Evolutionary conservation across 2,113 vertebrate species (phyloP).

Genomic region (Cavia porcellus): DNA sequence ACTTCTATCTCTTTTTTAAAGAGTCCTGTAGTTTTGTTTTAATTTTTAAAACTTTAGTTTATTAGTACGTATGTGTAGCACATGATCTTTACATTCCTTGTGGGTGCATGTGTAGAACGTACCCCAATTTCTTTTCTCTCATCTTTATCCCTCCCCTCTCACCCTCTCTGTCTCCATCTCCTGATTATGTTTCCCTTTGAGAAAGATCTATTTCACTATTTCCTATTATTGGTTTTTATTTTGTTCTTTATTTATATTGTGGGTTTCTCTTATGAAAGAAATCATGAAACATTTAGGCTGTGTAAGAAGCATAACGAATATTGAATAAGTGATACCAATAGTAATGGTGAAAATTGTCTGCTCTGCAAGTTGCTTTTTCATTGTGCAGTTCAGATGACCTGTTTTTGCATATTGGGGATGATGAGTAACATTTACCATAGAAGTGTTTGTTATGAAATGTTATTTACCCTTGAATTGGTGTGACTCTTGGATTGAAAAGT

Average conservation of each 20-base stretch:
- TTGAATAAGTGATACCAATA: not conserved
- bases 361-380: constrained; percentile 35
- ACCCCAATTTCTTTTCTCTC: not conserved
- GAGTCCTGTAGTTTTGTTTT: not conserved
- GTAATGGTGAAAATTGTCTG: not conserved
- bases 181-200: not conserved
- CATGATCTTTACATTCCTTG: not conserved
- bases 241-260: not conserved
- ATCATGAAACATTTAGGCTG: not conserved
- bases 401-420: not conserved
- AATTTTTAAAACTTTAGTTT: not conserved
- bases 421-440: not conserved
- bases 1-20: not conserved
- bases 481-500: not conserved
- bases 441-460: not conserved
- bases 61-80: not conserved
- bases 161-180: not conserved
- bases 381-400: not conserved
- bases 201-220: not conserved
- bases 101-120: not conserved
- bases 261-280: not conserved
- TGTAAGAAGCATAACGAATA: not conserved
- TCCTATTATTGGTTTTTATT: not conserved
- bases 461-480: not conserved
- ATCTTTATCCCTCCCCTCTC: not conserved